These are phyloP conservation scores for Tanytarsus gracilentus DNA, from an alignment of 2,888 invertebrate species.

Conservation along the genomic window DNA sequence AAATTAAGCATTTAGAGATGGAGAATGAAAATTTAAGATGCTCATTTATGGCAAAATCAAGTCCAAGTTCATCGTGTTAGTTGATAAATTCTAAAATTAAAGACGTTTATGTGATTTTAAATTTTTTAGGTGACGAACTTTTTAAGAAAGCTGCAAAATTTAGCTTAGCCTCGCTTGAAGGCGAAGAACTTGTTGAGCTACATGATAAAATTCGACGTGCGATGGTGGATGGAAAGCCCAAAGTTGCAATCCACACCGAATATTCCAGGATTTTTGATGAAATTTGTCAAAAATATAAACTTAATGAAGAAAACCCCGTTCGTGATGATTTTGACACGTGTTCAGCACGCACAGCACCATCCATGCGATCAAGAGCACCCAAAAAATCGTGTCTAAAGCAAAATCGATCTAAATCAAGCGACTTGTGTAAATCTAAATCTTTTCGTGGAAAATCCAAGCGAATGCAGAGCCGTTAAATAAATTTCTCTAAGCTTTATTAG, in stretches of 20 bases:
- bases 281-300: slow-evolving; percentile 2
- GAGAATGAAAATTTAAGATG: not conserved
- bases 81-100: not conserved
- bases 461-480: too few relatives aligned
- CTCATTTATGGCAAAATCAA: not conserved
- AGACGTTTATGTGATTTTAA: not conserved
- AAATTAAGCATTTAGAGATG: not conserved
- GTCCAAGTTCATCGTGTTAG: too few relatives aligned
- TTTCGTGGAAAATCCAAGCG: too few relatives aligned
- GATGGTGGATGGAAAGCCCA: not conserved
- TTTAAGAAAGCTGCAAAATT: not conserved
- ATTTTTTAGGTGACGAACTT: not conserved
- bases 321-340: not conserved
- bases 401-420: too few relatives aligned
- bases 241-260: not conserved
- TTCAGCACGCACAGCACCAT: too few relatives aligned
- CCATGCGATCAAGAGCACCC: too few relatives aligned
- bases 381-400: too few relatives aligned
- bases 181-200: slow-evolving; percentile 8
- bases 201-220: not conserved
- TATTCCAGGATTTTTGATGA: slow-evolving; percentile 8
- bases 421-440: too few relatives aligned
- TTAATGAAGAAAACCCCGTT: not conserved
- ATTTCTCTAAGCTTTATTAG: too few relatives aligned
- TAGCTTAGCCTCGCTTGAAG: not conserved